Percentiles rank a stretch among this genome's conserved stretches.
These are phyloP conservation scores for Peromyscus melanophrys DNA, from an alignment of 2,797 vertebrate genomes.

Conservation along the genomic window DNA sequence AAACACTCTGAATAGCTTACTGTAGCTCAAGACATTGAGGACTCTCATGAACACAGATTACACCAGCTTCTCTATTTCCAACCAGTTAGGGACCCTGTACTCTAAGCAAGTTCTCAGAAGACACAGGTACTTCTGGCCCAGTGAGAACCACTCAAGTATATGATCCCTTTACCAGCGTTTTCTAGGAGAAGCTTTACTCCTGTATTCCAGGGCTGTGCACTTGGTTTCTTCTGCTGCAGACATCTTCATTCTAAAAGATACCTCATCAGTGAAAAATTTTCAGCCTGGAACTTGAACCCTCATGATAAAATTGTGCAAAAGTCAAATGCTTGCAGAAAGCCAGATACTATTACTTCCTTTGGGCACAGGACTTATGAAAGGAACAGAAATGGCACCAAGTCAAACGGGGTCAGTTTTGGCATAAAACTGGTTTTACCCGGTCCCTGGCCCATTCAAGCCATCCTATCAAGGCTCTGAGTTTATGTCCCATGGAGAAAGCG, in stretches of 20 bases:
- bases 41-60: neutral
- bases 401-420: neutral
- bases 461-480: neutral
- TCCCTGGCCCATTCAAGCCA: neutral
- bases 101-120: conserved; percentile 20
- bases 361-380: conserved; percentile 15
- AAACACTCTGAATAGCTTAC: conserved; percentile 10
- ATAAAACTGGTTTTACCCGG: neutral
- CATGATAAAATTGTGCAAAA: neutral
- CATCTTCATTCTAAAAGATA: conserved; percentile 48
- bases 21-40: conserved; percentile 20
- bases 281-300: neutral
- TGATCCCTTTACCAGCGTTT: neutral
- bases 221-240: neutral
- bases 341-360: conserved; percentile 18
- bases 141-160: neutral
- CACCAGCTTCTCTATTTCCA: neutral
- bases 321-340: conserved; percentile 15
- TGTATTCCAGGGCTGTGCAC: neutral
- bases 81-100: neutral
- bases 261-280: neutral
- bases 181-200: neutral
- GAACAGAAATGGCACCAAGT: neutral
- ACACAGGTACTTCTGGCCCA: neutral
- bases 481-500: conserved; percentile 75